Evolutionary conservation across 2,888 invertebrate species (phyloP).

Genomic region (Diadegma fenestrale): DNA sequence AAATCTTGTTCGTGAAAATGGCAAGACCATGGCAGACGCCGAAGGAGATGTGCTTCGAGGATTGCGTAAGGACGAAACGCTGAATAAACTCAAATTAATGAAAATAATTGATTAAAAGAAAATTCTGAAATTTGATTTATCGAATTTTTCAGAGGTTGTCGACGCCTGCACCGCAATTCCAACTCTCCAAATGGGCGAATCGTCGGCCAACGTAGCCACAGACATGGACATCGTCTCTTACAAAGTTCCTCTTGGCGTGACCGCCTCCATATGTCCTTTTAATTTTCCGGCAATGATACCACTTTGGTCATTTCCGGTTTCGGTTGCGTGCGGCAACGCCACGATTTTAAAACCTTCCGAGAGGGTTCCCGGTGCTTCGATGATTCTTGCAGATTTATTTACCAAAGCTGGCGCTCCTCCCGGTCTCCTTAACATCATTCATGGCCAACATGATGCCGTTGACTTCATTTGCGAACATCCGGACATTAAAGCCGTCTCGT

Average conservation of each 20-base stretch:
- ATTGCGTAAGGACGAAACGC: slow-evolving; percentile 90
- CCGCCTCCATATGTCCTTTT: slow-evolving; percentile 98
- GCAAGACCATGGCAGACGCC: slow-evolving; percentile 98
- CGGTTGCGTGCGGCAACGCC: slow-evolving; percentile 97
- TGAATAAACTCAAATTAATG: neutral
- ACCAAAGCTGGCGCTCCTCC: slow-evolving; percentile 98
- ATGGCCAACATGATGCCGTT: slow-evolving; percentile 97
- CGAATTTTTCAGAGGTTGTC: slow-evolving; percentile 92
- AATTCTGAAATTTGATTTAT: neutral
- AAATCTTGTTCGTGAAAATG: slow-evolving; percentile 97
- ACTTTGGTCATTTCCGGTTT: slow-evolving; percentile 96
- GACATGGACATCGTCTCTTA: slow-evolving; percentile 99
- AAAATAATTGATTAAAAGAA: neutral
- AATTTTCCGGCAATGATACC: slow-evolving; percentile 99
- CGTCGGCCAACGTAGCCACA: slow-evolving; percentile 93
- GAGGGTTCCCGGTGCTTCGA: slow-evolving; percentile 98
- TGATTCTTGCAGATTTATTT: slow-evolving; percentile 97
- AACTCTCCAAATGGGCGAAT: slow-evolving; percentile 96
- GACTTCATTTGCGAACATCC: slow-evolving; percentile 99
- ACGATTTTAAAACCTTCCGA: slow-evolving; percentile 98
- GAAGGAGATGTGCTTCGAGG: slow-evolving; percentile 99
- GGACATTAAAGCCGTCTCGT: slow-evolving; percentile 98
- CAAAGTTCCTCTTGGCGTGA: slow-evolving; percentile 96
- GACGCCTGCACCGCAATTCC: slow-evolving; percentile 98
- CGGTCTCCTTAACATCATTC: slow-evolving; percentile 98